Percentiles rank a stretch among this genome's conserved stretches.
Conservation (phyloP, 2,113 vertebrate species). For the Dicerorhinus sumatrensis region DNA sequence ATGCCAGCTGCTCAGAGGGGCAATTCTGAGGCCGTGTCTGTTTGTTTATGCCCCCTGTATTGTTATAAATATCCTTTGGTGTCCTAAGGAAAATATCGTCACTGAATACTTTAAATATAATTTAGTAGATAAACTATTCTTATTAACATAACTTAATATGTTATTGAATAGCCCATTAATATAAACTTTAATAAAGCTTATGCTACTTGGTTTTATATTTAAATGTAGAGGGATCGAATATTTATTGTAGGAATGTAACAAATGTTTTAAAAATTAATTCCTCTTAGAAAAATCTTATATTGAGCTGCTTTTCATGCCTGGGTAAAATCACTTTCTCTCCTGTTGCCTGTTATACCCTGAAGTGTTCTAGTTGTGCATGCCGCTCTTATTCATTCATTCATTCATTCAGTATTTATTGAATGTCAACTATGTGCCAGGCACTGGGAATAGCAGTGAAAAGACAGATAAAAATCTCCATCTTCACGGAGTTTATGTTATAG, state of each 20-base stretch:
- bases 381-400: background rate
- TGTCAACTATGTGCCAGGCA: background rate
- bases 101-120: background rate
- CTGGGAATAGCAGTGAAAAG: background rate
- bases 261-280: conserved; percentile 1
- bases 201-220: conserved; percentile 39
- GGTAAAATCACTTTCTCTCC: conserved; percentile 1
- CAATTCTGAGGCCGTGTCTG: background rate
- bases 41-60: background rate
- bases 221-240: conserved; percentile 9
- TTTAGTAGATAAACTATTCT: conserved; percentile 15
- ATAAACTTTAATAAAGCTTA: conserved; percentile 39
- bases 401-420: background rate
- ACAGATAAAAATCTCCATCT: background rate
- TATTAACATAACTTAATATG: background rate
- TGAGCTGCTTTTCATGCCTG: background rate
- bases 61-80: background rate
- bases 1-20: background rate
- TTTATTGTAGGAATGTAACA: conserved; percentile 30
- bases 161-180: background rate
- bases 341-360: background rate
- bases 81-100: background rate
- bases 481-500: background rate
- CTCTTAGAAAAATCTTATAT: conserved; percentile 12
- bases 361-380: background rate